phyloP scores from a whole-genome alignment of 2,888 invertebrate species.

The Trichogramma evanescens region DNA sequence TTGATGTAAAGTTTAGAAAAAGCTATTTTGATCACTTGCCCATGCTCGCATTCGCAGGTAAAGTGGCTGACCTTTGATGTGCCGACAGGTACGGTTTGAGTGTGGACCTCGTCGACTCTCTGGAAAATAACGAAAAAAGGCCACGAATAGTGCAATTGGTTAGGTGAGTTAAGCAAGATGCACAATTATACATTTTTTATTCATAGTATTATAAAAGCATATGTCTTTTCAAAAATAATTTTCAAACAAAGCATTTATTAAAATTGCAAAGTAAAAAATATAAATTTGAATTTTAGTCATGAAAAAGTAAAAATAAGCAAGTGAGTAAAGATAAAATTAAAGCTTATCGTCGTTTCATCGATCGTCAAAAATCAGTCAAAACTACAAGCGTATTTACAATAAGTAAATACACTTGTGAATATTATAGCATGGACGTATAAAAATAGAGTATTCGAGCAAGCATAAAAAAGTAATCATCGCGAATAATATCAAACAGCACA shows the following conservation, averaged over 20 bases:
- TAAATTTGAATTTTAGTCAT: no score
- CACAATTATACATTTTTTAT: not conserved
- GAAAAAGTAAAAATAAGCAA: no score
- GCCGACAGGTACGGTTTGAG: constrained; percentile 67
- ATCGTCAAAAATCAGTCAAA: no score
- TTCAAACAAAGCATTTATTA: not conserved
- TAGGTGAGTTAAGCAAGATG: not conserved
- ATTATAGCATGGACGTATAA: no score
- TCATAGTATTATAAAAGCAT: not conserved
- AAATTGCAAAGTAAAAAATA: not conserved
- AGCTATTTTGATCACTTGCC: constrained; percentile 46
- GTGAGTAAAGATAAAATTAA: no score
- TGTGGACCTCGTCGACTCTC: constrained; percentile 73
- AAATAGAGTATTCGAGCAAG: no score
- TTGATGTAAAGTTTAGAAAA: not conserved
- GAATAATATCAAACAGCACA: no score
- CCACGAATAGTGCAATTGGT: not conserved
- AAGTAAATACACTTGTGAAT: no score
- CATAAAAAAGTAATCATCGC: no score
- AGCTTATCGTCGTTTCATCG: no score
- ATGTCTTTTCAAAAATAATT: not conserved
- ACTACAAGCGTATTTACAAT: no score
- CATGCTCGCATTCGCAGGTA: constrained; percentile 76
- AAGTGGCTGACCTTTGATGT: constrained; percentile 78
- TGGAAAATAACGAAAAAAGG: constrained; percentile 39